These are phyloP conservation scores for Melangyna quadrimaculata DNA, from an alignment of 2,888 invertebrate species.

Conservation along the genomic window DNA sequence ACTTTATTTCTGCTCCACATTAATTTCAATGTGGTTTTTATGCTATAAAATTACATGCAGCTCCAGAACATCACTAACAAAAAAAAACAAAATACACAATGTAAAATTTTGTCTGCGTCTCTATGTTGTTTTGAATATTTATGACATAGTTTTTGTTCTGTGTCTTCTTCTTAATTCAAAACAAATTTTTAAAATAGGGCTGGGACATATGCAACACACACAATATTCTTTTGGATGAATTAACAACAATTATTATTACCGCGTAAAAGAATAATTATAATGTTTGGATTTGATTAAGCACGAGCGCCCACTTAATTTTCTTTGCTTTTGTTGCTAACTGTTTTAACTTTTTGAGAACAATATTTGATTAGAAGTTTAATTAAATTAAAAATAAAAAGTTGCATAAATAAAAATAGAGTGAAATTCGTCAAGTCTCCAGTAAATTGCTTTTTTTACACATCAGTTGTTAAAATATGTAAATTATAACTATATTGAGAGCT, in stretches of 20 bases:
- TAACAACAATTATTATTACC: not conserved
- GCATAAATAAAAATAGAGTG: too few relatives aligned
- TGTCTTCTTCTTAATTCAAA: not conserved
- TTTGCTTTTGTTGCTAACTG: too few relatives aligned
- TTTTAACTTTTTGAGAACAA: too few relatives aligned
- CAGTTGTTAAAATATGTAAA: too few relatives aligned
- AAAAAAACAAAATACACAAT: not conserved
- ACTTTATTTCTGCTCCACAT: conserved; percentile 37
- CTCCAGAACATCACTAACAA: not conserved
- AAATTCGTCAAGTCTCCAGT: too few relatives aligned
- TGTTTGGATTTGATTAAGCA: not conserved
- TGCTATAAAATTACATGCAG: not conserved
- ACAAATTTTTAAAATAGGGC: not conserved
- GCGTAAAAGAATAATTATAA: not conserved
- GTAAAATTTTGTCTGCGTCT: not conserved
- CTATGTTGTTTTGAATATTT: not conserved
- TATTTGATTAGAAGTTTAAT: too few relatives aligned
- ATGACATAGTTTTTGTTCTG: not conserved
- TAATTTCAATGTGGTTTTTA: conserved; percentile 17
- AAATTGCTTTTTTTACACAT: too few relatives aligned
- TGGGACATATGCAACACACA: not conserved
- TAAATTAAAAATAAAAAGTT: too few relatives aligned
- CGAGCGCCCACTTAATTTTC: not conserved
- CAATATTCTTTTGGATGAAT: not conserved
- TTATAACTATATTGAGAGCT: too few relatives aligned